Percentiles rank a stretch among this genome's conserved stretches.
phyloP scores from a whole-genome alignment of 2,797 vertebrate genomes.

The Leptodactylus fallax region DNA sequence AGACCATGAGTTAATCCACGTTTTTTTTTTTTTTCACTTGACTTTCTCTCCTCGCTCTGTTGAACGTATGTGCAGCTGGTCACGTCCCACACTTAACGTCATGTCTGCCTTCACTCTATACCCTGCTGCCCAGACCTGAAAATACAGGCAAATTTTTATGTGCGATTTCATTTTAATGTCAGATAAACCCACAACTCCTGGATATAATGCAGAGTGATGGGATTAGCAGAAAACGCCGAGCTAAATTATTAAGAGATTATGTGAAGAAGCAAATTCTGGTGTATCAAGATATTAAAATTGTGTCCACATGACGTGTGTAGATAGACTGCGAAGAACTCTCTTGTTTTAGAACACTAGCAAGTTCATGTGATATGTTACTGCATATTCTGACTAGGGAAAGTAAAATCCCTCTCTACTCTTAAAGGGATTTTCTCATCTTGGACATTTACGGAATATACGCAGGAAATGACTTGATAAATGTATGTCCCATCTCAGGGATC shows the following conservation, averaged over 20 bases:
- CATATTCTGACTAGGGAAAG: too few relatives aligned
- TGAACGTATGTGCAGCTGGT: conserved; percentile 49
- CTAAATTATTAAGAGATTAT: conserved; percentile 33
- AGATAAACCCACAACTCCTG: background rate
- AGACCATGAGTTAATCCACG: conserved; percentile 55
- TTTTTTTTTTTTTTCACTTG: conserved; percentile 50
- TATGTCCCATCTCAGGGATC: too few relatives aligned
- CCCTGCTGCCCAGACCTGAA: background rate
- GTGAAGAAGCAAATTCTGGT: background rate
- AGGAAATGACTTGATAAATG: too few relatives aligned
- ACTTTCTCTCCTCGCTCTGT: conserved; percentile 22
- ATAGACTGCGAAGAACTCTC: background rate
- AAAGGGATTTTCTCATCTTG: too few relatives aligned
- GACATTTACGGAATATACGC: too few relatives aligned
- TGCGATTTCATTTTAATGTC: conserved; percentile 1
- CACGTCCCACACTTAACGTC: conserved; percentile 37
- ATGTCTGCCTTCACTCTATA: background rate
- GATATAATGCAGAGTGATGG: background rate
- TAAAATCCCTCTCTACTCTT: too few relatives aligned
- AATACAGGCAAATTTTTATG: background rate
- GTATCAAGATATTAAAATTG: conserved; percentile 21
- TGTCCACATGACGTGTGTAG: background rate
- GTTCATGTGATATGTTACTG: background rate
- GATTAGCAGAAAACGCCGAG: conserved; percentile 25
- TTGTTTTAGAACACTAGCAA: background rate